phyloP scores from a whole-genome alignment of 2,888 invertebrate species.

The Drosophila tanythrix region DNA sequence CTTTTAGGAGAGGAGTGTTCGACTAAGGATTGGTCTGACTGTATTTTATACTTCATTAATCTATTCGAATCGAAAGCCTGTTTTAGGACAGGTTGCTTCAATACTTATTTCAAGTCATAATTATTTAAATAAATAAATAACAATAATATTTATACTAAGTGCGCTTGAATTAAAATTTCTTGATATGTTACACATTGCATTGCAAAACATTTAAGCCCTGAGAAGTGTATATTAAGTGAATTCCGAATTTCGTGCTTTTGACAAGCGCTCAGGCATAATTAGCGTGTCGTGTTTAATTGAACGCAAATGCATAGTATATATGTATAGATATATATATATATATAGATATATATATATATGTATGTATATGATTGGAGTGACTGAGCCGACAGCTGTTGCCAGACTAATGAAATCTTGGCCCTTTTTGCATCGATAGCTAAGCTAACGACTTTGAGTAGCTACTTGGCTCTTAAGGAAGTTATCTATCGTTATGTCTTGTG shows the following conservation, averaged over 20 bases:
- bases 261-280: conserved; percentile 64
- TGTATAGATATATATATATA: not conserved
- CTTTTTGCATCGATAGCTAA: conserved; percentile 12
- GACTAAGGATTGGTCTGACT: too few species aligned
- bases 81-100: too few species aligned
- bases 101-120: not conserved
- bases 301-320: conserved; percentile 29
- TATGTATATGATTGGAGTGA: not conserved
- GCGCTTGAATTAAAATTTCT: not conserved
- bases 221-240: conserved; percentile 1
- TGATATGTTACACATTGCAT: not conserved
- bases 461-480: not conserved
- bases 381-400: conserved; percentile 38
- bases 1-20: not conserved
- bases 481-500: not conserved
- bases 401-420: conserved; percentile 19
- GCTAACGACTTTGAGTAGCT: conserved; percentile 13
- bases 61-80: too few species aligned
- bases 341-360: conserved; percentile 1
- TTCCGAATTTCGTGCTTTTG: conserved; percentile 45
- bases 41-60: too few species aligned
- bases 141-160: not conserved
- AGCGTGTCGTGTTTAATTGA: conserved; percentile 74
- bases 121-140: not conserved
- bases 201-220: not conserved